These are phyloP conservation scores for Pangasianodon hypophthalmus DNA, from an alignment of 2,113 vertebrate genomes.

Conservation along the genomic window DNA sequence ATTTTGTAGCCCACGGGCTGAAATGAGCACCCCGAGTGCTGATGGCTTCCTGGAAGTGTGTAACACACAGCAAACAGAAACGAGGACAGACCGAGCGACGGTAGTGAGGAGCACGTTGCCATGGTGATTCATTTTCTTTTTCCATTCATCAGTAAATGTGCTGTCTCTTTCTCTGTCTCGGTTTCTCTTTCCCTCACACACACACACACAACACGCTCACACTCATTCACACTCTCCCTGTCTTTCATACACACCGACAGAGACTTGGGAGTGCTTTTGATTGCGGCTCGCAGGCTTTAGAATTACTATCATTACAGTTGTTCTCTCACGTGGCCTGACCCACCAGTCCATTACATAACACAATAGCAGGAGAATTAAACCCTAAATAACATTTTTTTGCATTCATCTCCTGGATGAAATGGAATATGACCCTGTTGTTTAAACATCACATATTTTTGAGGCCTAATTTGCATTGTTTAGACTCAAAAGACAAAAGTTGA, in stretches of 20 bases:
- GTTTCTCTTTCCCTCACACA: neutral
- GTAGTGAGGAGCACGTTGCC: conserved; percentile 58
- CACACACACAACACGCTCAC: neutral
- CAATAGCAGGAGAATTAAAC: neutral
- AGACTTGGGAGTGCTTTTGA: conserved; percentile 23
- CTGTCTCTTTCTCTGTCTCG: conserved; percentile 14
- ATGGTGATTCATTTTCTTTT: conserved; percentile 57
- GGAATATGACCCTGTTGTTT: neutral
- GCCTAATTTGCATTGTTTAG: neutral
- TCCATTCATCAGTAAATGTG: conserved; percentile 53
- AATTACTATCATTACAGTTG: neutral
- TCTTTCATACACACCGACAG: neutral
- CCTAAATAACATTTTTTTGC: neutral
- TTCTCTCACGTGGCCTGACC: neutral
- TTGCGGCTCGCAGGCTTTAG: neutral
- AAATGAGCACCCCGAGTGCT: neutral
- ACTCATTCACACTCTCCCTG: neutral
- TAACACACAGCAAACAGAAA: conserved; percentile 9
- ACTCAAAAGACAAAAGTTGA: neutral
- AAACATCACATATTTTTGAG: too few relatives aligned
- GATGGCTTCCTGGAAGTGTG: conserved; percentile 26
- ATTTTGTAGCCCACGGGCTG: neutral
- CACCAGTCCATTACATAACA: neutral
- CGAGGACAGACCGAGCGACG: conserved; percentile 19
- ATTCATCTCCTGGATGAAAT: neutral